Conservation (phyloP, 2,113 vertebrate genomes). For the Galbula dea region DNA sequence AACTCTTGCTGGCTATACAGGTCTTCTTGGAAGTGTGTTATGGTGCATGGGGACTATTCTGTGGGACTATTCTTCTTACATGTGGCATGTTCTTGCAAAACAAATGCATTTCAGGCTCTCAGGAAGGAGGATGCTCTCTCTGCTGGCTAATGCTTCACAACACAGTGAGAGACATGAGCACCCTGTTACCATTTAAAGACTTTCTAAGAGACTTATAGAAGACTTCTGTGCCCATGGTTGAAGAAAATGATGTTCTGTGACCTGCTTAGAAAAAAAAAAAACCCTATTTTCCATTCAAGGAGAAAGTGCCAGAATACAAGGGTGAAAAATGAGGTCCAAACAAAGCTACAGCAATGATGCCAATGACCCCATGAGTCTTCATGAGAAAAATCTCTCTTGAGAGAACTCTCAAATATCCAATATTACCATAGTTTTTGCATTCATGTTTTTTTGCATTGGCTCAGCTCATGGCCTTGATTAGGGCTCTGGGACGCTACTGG, state of each 20-base stretch:
- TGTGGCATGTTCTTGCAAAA: neutral
- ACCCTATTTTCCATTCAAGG: neutral
- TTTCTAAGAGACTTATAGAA: neutral
- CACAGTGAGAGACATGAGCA: neutral
- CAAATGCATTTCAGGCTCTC: neutral
- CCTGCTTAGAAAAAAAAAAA: neutral
- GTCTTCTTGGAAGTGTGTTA: neutral
- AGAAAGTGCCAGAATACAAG: neutral
- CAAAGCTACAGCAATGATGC: rapidly evolving
- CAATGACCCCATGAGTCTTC: neutral
- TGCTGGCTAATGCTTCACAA: neutral
- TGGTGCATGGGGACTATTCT: too few relatives aligned
- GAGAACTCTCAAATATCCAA: neutral
- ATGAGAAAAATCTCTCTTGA: neutral
- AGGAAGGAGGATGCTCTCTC: neutral
- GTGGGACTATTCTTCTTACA: neutral
- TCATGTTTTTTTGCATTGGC: neutral
- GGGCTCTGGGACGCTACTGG: neutral
- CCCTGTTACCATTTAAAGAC: neutral
- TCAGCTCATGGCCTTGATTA: neutral
- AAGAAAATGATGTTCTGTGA: neutral
- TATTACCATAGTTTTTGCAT: neutral
- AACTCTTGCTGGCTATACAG: neutral
- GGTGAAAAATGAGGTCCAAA: neutral
- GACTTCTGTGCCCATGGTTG: neutral